Evolutionary conservation across 2,113 vertebrate genomes (phyloP).

Genomic region (Eurystomus gularis): DNA sequence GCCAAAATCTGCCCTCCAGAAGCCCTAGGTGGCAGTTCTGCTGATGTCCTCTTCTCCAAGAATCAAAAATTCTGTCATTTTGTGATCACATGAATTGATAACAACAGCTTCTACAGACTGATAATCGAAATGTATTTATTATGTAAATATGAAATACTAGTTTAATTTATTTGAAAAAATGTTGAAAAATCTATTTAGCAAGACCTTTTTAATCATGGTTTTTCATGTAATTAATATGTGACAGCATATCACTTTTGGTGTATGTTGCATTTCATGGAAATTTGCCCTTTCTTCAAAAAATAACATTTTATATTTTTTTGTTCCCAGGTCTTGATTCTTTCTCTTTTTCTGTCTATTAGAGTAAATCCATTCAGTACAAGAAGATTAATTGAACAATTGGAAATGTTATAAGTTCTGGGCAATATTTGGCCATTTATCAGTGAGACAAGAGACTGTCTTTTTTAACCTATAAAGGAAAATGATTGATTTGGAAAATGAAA

Average conservation of each 20-base stretch:
- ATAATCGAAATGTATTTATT: not conserved
- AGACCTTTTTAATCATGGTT: not conserved
- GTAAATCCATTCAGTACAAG: not conserved
- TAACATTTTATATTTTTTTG: not conserved
- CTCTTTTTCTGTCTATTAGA: not conserved
- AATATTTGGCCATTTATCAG: not conserved
- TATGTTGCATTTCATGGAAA: not conserved
- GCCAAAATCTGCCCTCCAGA: too few relatives aligned
- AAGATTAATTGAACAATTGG: constrained; percentile 31
- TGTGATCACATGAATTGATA: not conserved
- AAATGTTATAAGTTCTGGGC: not conserved
- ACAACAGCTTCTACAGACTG: not conserved
- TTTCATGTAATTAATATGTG: not conserved
- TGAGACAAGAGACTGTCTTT: constrained; percentile 2
- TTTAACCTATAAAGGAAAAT: not conserved
- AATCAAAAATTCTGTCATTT: too few relatives aligned
- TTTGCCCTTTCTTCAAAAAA: not conserved
- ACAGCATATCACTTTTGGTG: not conserved
- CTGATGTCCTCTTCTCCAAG: too few relatives aligned
- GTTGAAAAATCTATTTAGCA: not conserved
- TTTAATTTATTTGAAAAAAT: not conserved
- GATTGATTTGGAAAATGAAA: constrained; percentile 38
- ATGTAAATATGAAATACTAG: not conserved
- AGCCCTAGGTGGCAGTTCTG: too few relatives aligned
- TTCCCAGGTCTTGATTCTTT: not conserved